Base-by-base conservation (phyloP, 2,113 vertebrate species). In the Orthochromis indermauri region DNA sequence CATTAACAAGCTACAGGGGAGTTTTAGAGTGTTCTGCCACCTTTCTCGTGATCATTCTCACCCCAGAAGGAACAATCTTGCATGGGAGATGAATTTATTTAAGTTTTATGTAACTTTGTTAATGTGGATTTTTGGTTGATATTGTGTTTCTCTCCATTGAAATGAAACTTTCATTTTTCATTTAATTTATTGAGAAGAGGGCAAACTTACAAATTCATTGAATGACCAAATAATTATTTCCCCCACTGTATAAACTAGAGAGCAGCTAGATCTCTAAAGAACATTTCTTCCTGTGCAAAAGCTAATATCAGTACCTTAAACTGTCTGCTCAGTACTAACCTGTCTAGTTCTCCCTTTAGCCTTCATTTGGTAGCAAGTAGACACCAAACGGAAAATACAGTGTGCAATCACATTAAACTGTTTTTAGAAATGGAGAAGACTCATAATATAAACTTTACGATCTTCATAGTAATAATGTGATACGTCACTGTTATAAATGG, bases 401-500 rank as follows among this genome's bases (percentile, higher is more conserved):
- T 6, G n/a, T 57, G 8, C 49, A 7, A 37, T 80, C 79, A 49
- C 19, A 24, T 7, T 17, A 8, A 21, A 7, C 81, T 31, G 53
- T n/a, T 71, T 80, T 88, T 89, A 85, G 86, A 84, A 57, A 81
- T 12, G 13, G 35, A 78, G 19, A 40, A 71, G 12, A 55, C 21
- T 63, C 31, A 80, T 24, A 81, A 90, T 84, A 89, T 37, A 89
- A 89, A 86, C 82, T 86, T 94, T 82, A 93, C 91, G 79, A 94
- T 90, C 87, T 85, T 90, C 88, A 68, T 89, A 80, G 82, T 84
- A 89, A 84, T 85, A 79, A 84, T 51, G 81, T 81, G 83, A 90
- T 68, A 86, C 81, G 40, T 85, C n/a, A 53, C 24, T 51, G 93
- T 90, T 95, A 96, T 94, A 93, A 93, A 95, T 93, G 95, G 89